phyloP scores from a whole-genome alignment of 2,113 vertebrate species.

The Phylloscopus whistleri region DNA sequence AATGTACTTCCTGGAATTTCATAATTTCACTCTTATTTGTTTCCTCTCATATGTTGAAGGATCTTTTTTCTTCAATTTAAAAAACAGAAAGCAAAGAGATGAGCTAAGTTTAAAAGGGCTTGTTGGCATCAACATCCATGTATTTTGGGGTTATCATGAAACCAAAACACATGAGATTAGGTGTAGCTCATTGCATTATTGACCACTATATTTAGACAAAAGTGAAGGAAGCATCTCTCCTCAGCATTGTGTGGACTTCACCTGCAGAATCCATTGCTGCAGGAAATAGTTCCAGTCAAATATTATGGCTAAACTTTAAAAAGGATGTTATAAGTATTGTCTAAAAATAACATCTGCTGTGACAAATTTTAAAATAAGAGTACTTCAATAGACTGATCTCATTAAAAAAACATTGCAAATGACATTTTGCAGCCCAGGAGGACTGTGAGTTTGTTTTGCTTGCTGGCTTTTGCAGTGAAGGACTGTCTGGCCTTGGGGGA shows the following conservation, averaged over 20 bases:
- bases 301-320: background rate
- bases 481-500: background rate
- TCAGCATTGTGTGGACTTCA: background rate
- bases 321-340: background rate
- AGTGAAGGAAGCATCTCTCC: background rate
- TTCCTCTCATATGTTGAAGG: background rate
- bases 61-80: background rate
- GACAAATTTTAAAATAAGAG: background rate
- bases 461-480: background rate
- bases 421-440: background rate
- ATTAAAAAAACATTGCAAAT: background rate
- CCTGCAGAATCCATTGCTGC: background rate
- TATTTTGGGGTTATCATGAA: background rate
- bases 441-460: background rate
- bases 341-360: background rate
- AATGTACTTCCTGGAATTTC: constrained; percentile 42
- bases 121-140: background rate
- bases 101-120: background rate
- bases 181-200: background rate
- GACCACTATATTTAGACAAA: background rate
- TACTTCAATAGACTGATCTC: background rate
- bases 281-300: constrained; percentile 3
- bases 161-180: background rate
- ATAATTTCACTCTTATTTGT: constrained; percentile 15
- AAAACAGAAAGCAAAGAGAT: background rate